phyloP scores from a whole-genome alignment of 2,797 vertebrate genomes.

The Capromys pilorides region DNA sequence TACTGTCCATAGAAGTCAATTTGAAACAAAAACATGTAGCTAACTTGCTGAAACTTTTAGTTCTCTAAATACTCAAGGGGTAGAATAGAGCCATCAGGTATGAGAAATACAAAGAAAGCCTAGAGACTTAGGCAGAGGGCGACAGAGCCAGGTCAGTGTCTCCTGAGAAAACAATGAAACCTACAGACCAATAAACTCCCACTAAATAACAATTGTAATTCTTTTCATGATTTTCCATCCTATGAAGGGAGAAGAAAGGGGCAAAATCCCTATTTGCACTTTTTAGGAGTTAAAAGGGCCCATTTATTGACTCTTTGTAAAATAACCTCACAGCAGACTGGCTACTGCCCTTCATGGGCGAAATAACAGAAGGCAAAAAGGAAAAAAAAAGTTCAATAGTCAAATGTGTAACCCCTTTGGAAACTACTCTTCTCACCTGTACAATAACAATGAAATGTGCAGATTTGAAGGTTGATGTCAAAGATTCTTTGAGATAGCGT shows the following conservation, averaged over 20 bases:
- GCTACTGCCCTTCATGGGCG: background rate
- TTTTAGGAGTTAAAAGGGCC: conserved; percentile 24
- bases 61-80: background rate
- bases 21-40: background rate
- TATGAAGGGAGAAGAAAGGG: background rate
- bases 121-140: background rate
- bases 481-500: background rate
- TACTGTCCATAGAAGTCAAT: conserved; percentile 31
- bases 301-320: conserved; percentile 10
- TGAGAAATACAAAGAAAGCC: background rate
- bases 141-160: background rate
- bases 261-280: background rate
- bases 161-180: background rate
- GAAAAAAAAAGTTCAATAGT: background rate
- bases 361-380: conserved; percentile 47
- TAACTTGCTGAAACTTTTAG: conserved; percentile 31
- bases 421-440: background rate
- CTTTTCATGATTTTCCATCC: background rate
- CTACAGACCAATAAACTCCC: background rate
- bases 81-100: background rate
- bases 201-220: background rate
- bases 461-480: background rate
- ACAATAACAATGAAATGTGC: background rate
- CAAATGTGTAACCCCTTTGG: background rate
- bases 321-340: background rate